A percentile compares a stretch with the other conserved stretches of the same genome.
Evolutionary conservation across 2,888 invertebrate genomes (phyloP).

Genomic region (Lissonota sp.): DNA sequence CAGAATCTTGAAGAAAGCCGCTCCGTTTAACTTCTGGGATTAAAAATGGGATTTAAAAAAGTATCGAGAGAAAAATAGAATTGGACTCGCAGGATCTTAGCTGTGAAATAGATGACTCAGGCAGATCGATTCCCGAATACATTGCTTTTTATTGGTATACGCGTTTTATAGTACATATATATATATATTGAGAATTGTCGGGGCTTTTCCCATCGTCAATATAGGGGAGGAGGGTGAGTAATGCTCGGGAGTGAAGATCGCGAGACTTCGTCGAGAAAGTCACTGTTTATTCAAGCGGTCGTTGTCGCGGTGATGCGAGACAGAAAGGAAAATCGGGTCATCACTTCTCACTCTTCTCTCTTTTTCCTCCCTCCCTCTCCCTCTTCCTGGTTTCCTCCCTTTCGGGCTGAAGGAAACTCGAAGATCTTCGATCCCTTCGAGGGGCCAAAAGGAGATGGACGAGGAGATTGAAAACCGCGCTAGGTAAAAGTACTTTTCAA

Average conservation of each 20-base stretch:
- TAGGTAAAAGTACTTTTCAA: constrained; percentile 72
- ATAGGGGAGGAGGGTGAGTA: constrained; percentile 27
- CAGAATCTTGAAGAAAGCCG: too few relatives aligned
- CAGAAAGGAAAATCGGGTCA: constrained; percentile 27
- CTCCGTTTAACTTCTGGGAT: too few relatives aligned
- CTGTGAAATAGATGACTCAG: constrained; percentile 6
- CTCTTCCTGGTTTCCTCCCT: constrained; percentile 45
- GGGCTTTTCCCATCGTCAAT: constrained; percentile 23
- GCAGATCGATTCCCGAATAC: constrained; percentile 18
- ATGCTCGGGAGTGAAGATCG: constrained; percentile 36
- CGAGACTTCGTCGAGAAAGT: constrained; percentile 70
- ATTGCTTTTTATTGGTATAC: too few relatives aligned
- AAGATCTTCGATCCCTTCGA: too few relatives aligned
- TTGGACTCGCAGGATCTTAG: too few relatives aligned
- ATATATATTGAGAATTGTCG: constrained; percentile 20
- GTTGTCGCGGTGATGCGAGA: constrained; percentile 26
- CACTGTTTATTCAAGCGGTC: constrained; percentile 78
- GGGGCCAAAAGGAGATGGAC: constrained; percentile 56
- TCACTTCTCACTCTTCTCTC: constrained; percentile 19
- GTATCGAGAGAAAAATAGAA: background rate
- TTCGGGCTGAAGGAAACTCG: too few relatives aligned
- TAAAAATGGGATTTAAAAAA: background rate
- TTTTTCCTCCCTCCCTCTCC: constrained; percentile 8
- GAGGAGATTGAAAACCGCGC: constrained; percentile 76
- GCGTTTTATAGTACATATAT: constrained; percentile 2